phyloP scores from a whole-genome alignment of 2,888 invertebrate genomes.

The Leucozona laternaria region DNA sequence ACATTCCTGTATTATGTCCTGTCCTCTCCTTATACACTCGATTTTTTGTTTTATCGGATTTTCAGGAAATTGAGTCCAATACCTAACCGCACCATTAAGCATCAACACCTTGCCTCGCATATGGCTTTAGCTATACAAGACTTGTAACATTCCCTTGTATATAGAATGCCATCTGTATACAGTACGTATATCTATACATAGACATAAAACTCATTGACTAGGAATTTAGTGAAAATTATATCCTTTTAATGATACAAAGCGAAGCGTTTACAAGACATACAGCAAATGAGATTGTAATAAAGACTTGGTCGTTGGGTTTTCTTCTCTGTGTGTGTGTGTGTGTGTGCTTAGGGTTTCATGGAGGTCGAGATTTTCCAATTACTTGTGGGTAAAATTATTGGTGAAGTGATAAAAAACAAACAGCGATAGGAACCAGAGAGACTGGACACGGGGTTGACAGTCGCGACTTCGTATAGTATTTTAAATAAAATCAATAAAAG shows the following conservation, averaged over 20 bases:
- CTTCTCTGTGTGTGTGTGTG: neutral
- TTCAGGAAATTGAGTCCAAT: slow-evolving; percentile 50
- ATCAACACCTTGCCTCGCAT: neutral
- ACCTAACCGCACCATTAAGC: slow-evolving; percentile 24
- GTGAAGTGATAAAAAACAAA: slow-evolving; percentile 15
- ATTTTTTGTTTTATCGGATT: slow-evolving; percentile 39
- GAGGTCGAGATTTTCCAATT: slow-evolving; percentile 40
- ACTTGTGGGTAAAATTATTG: slow-evolving; percentile 14
- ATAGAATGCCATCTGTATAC: neutral
- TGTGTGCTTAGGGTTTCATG: neutral
- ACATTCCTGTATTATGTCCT: neutral
- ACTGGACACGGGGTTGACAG: too few relatives aligned
- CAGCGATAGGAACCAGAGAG: neutral
- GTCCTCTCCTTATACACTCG: neutral
- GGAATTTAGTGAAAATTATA: slow-evolving; percentile 34
- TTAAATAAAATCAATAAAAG: neutral
- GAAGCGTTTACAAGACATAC: neutral
- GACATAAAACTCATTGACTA: slow-evolving; percentile 15
- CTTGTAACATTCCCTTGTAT: neutral
- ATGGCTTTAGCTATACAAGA: slow-evolving; percentile 2
- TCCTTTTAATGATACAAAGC: slow-evolving; percentile 31
- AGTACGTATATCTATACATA: neutral
- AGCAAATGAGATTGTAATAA: slow-evolving; percentile 26
- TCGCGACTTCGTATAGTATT: neutral
- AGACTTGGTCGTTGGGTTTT: neutral